phyloP scores from a whole-genome alignment of 2,797 vertebrate genomes.

The Limosa lapponica region DNA sequence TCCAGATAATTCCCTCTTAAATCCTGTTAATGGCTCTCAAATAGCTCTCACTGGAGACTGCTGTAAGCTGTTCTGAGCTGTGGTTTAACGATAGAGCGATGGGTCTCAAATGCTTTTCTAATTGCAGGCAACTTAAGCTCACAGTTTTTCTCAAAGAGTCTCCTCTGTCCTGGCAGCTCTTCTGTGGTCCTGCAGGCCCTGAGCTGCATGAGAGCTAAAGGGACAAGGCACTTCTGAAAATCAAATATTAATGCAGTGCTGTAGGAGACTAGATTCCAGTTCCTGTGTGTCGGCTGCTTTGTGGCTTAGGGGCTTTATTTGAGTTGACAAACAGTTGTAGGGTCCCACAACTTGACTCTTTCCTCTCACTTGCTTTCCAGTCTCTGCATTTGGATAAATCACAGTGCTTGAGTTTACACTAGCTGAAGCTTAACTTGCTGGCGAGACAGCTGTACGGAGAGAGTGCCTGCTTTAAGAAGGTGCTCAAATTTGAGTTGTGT shows the following conservation, averaged over 20 bases:
- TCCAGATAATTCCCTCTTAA: neutral
- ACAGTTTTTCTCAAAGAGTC: neutral
- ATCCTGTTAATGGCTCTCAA: neutral
- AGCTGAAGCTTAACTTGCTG: neutral
- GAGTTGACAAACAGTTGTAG: neutral
- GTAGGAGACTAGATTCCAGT: neutral
- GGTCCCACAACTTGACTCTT: neutral
- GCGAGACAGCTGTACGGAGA: neutral
- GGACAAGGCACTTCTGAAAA: neutral
- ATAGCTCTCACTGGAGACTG: neutral
- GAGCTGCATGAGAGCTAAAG: neutral
- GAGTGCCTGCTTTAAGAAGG: neutral
- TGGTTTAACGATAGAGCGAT: neutral
- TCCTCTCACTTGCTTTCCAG: neutral
- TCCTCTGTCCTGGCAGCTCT: neutral
- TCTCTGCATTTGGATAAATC: neutral
- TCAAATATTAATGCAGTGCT: neutral
- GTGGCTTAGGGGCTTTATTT: neutral
- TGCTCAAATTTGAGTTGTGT: neutral
- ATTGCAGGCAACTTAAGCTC: neutral
- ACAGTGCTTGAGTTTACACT: neutral
- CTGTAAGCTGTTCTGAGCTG: neutral
- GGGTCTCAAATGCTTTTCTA: neutral
- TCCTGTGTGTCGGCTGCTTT: neutral
- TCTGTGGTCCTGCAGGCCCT: neutral